Percentiles rank a stretch among this genome's conserved stretches.
Conservation (phyloP, 2,113 vertebrate species). For the Telmatochromis brachygnathus region DNA sequence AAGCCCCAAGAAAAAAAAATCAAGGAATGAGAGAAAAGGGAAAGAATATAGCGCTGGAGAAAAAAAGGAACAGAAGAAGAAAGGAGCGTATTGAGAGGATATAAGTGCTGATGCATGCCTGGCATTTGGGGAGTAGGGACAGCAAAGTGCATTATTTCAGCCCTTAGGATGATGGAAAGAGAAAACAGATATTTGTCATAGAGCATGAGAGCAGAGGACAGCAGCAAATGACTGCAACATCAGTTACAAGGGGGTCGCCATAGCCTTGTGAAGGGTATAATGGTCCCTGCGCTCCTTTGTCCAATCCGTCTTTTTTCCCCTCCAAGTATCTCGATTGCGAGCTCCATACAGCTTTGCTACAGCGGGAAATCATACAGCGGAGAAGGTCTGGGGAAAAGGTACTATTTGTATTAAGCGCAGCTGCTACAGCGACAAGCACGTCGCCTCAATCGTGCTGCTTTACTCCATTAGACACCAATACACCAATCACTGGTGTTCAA, state of each 20-base stretch:
- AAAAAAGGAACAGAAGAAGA: background rate
- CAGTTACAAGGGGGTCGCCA: slow-evolving; percentile 15
- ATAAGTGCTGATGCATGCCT: slow-evolving; percentile 46
- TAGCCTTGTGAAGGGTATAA: slow-evolving; percentile 33
- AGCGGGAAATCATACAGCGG: background rate
- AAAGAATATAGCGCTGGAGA: background rate
- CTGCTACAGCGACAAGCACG: background rate
- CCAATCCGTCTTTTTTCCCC: slow-evolving; percentile 1
- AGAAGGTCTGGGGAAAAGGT: background rate
- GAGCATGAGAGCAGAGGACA: slow-evolving; percentile 22
- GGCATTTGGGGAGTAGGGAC: slow-evolving; percentile 19
- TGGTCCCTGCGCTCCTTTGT: slow-evolving; percentile 15
- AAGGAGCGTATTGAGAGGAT: background rate
- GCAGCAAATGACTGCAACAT: slow-evolving; percentile 15
- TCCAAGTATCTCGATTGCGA: background rate
- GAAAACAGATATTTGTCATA: slow-evolving; percentile 54
- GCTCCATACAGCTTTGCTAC: background rate
- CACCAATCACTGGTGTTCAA: background rate
- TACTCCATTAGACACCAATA: background rate
- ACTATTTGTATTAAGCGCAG: background rate
- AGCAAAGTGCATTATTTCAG: slow-evolving; percentile 45
- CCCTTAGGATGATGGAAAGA: slow-evolving; percentile 29
- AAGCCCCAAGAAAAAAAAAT: background rate
- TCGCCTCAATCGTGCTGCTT: background rate
- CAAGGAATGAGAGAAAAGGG: background rate